A percentile compares a stretch with the other conserved stretches of the same genome.
phyloP scores from a whole-genome alignment of 2,888 invertebrate species.

The Agonopterix heracliana region DNA sequence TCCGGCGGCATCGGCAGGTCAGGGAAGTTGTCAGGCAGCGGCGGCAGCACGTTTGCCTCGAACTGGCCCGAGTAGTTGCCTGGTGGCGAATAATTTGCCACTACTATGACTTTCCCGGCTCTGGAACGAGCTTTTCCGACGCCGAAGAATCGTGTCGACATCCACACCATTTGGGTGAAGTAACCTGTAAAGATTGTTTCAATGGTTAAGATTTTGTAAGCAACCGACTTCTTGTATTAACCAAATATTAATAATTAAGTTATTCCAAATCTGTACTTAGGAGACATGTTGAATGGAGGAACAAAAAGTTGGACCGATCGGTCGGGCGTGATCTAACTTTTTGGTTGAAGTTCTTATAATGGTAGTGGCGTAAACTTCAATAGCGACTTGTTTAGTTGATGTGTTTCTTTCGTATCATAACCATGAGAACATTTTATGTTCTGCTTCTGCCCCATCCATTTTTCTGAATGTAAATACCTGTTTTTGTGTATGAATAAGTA shows the following conservation, averaged over 20 bases:
- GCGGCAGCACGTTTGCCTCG: constrained; percentile 85
- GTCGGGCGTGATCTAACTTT: too few species aligned
- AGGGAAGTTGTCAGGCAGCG: constrained; percentile 78
- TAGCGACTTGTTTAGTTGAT: too few species aligned
- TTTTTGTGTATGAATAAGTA: too few species aligned
- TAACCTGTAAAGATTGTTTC: constrained; percentile 76
- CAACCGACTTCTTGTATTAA: background rate
- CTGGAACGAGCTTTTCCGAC: constrained; percentile 87
- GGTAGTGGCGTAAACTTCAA: too few species aligned
- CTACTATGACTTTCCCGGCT: constrained; percentile 87
- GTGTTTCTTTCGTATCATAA: too few species aligned
- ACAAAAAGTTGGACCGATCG: too few species aligned
- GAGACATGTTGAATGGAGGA: too few species aligned
- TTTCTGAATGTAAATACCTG: too few species aligned
- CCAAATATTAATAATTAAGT: background rate
- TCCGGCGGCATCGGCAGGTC: constrained; percentile 51
- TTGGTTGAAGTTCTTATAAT: too few species aligned
- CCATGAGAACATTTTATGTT: too few species aligned
- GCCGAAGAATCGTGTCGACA: constrained; percentile 83
- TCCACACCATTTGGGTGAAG: constrained; percentile 93
- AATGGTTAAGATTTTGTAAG: background rate
- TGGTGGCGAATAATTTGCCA: constrained; percentile 89
- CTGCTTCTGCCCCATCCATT: too few species aligned
- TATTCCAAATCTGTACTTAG: background rate
- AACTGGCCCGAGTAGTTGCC: constrained; percentile 86